These are phyloP conservation scores for Lordiphosa fenestrarum DNA, from an alignment of 2,888 invertebrate genomes.

Conservation along the genomic window DNA sequence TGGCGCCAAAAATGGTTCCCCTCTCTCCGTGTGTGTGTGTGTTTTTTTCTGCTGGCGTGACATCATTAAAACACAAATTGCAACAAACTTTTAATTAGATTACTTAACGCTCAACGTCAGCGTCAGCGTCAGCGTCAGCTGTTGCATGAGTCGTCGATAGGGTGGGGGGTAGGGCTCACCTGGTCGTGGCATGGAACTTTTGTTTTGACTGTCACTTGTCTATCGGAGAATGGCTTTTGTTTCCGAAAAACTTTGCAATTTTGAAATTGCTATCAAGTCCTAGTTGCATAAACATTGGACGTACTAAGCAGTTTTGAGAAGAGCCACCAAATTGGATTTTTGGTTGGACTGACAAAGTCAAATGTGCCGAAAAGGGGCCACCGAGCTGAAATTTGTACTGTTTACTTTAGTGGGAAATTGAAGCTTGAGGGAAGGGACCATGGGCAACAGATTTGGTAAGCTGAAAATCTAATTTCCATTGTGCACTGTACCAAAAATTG, in stretches of 20 bases:
- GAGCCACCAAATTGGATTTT: too few relatives aligned
- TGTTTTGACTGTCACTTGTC: constrained; percentile 29
- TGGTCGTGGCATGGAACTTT: constrained; percentile 10
- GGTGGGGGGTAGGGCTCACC: background rate
- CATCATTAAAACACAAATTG: constrained; percentile 54
- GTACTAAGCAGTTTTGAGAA: too few relatives aligned
- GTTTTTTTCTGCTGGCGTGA: constrained; percentile 22
- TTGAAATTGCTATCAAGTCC: constrained; percentile 18
- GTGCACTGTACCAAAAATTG: too few relatives aligned
- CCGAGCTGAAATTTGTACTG: too few relatives aligned
- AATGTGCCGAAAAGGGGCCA: too few relatives aligned
- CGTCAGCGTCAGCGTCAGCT: constrained; percentile 37
- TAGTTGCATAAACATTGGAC: too few relatives aligned
- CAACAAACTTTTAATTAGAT: constrained; percentile 66
- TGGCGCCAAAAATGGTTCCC: constrained; percentile 40
- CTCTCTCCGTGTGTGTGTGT: too few relatives aligned
- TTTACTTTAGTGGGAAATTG: too few relatives aligned
- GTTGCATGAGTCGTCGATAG: constrained; percentile 48
- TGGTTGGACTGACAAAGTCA: too few relatives aligned
- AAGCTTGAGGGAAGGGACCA: too few relatives aligned
- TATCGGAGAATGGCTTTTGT: constrained; percentile 10
- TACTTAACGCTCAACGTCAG: constrained; percentile 34
- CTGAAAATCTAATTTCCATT: too few relatives aligned
- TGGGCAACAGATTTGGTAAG: too few relatives aligned
- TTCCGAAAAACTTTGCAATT: constrained; percentile 17